Conservation (phyloP, 2,888 invertebrate species). For the Aphidoletes aphidimyza region DNA sequence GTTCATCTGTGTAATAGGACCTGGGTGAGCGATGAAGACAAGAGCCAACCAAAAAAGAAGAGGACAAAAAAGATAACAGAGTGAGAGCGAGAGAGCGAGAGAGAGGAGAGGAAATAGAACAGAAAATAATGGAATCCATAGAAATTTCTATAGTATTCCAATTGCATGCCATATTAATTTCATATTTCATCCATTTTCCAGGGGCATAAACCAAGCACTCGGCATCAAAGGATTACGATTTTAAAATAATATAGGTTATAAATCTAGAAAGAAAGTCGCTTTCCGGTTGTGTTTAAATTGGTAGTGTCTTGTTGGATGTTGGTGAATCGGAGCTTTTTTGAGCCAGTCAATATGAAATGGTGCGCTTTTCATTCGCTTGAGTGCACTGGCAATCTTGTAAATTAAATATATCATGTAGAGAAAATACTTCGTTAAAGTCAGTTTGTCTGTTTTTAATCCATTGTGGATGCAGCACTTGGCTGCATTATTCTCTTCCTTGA, state of each 20-base stretch:
- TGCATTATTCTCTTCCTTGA: not conserved
- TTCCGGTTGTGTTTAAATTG: not conserved
- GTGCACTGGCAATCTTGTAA: constrained; percentile 34
- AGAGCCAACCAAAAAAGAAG: not conserved
- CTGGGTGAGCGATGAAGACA: not conserved
- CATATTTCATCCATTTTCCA: constrained; percentile 15
- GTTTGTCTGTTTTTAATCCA: constrained; percentile 17
- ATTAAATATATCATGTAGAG: constrained; percentile 37
- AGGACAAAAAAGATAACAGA: not conserved
- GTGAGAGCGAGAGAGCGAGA: not conserved
- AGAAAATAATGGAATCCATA: constrained; percentile 3
- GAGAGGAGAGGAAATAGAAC: not conserved
- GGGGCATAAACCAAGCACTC: not conserved
- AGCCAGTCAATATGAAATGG: not conserved
- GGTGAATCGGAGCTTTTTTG: too few relatives aligned
- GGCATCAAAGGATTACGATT: constrained; percentile 30
- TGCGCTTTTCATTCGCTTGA: not conserved
- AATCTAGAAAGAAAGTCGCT: constrained; percentile 6
- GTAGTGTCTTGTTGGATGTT: too few relatives aligned
- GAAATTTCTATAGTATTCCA: constrained; percentile 34
- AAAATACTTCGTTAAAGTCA: constrained; percentile 34
- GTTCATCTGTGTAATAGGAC: not conserved
- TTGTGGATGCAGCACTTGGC: constrained; percentile 16
- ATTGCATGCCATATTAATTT: constrained; percentile 26
- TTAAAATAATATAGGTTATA: constrained; percentile 35